Base-by-base conservation (phyloP, 2,113 vertebrate genomes). In the Onychostoma macrolepis region DNA sequence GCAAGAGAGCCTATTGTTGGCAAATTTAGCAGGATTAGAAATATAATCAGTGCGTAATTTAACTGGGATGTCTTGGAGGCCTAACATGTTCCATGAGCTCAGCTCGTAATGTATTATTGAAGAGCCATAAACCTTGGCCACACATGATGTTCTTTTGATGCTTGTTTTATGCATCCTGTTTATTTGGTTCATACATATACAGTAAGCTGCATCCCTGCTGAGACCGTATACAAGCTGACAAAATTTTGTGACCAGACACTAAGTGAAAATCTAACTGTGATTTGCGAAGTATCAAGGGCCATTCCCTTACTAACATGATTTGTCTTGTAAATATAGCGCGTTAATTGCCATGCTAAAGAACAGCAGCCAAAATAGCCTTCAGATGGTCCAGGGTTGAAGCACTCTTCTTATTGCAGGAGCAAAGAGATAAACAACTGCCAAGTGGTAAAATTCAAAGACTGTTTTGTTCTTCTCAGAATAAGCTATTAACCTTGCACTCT, bases 401-500 rank as follows among this genome's bases (percentile, higher is more conserved):
- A 10, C 45, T 24, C 41, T 15, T 45, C 38, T 28, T 43, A 45
- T 50, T 12, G 6, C 41, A 50, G 61, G 45, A 69, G 82, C 48
- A 41, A 58, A 74, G 48, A 84, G 48, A 84, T 56, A 74, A 74
- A 53, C 63, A 71, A 63, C 21, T 53, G 67, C 85, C 77, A 87
- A 38, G 43, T 75, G 63, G 28, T 3, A 71, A 53, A 84, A 86
- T 26, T 76, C 72, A 87, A 80, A 86, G 80, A 61, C 9, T 36
- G 28, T 72, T 87, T 85, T 84, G 76, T 83, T 80, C 74, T 53
- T 81, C 53, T 85, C 24, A 38, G 56, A 85, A 87, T 87, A 76
- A 80, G 58, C 88, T 45, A 87, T 77, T 89, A 81, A 84, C 82
- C 45, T 65, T 81, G 33, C 26, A 69, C 84, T 87, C 83, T 24